Evolutionary conservation across 2,888 invertebrate species (phyloP), one percentile per base, ranked within the genome.

Genomic region (Myathropa florea): DNA sequence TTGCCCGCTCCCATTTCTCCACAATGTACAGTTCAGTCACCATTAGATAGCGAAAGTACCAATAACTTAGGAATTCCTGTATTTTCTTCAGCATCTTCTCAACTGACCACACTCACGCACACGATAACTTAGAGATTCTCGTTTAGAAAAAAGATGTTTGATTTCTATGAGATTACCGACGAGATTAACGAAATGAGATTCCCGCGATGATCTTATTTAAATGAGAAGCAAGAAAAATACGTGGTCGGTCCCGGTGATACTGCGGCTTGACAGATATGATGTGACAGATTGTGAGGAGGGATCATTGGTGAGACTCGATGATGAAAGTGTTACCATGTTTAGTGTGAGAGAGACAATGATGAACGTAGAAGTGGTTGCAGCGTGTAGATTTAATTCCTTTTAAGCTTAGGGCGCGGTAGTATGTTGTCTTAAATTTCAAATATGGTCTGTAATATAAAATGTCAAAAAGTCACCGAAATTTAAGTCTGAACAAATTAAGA

Each of bases 11-110:
- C 95, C 95, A 96, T 92, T 94, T 94, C 90, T 95, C 95, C 1
- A 95, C 95, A 94, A 95, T 95, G 90, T 95, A 95, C 14, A 96
- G 91, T 90, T 96, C 96, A 0, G 95, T 95, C 18, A 95, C 94
- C 90, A 96, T 93, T 80, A 94, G 93, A 90, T 95, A 96, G 71
- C 95, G 93, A 89, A 95, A 95, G 91, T 95, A 95, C 95, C 95
- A 95, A 89, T 95, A 95, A 85, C 93, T 93, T 36, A 95, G 90
- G 85, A 95, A 94, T 77, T 94, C 93, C 73, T 91, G 89, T 9
- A 94, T 83, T 39, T 92, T 90, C 91, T 90, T 92, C 88, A 88
- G 65, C 92, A 92, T 92, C 68, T 88, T 87, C n/a, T n/a, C n/a
- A 33, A 36, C 57, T 14, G 28, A 3, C 3, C 12, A 18, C 39